Percentiles rank a stretch among this genome's conserved stretches.
phyloP scores from a whole-genome alignment of 2,888 invertebrate genomes.

The Xylota segnis region DNA sequence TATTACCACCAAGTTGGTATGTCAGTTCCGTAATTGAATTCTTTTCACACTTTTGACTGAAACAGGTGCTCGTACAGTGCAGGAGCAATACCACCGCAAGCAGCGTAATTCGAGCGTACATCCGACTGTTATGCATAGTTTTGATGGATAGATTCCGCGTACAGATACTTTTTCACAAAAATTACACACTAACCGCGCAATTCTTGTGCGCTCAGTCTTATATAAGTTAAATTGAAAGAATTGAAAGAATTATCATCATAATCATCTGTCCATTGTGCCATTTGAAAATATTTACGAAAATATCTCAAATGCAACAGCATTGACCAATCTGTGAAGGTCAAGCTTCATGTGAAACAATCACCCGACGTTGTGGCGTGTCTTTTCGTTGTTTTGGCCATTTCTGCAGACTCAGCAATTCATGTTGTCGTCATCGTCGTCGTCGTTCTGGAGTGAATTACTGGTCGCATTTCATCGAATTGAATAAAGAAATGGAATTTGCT shows the following conservation, averaged over 20 bases:
- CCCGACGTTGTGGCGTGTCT: slow-evolving; percentile 47
- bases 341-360: slow-evolving; percentile 29
- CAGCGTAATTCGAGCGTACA: slow-evolving; percentile 33
- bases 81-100: slow-evolving; percentile 48
- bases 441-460: slow-evolving; percentile 38
- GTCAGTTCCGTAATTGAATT: slow-evolving; percentile 79
- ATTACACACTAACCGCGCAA: slow-evolving; percentile 47
- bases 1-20: slow-evolving; percentile 83
- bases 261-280: slow-evolving; percentile 50
- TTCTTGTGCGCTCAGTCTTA: slow-evolving; percentile 49
- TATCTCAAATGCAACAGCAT: slow-evolving; percentile 54
- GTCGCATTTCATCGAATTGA: slow-evolving; percentile 62
- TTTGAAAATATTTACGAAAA: slow-evolving; percentile 49
- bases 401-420: slow-evolving; percentile 27
- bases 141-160: slow-evolving; percentile 13
- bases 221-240: slow-evolving; percentile 50
- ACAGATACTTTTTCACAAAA: slow-evolving; percentile 27
- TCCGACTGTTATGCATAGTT: slow-evolving; percentile 47
- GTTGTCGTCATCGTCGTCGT: background rate
- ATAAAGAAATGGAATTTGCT: slow-evolving; percentile 41
- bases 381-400: slow-evolving; percentile 47
- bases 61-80: slow-evolving; percentile 27
- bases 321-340: slow-evolving; percentile 66
- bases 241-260: slow-evolving; percentile 4
- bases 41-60: slow-evolving; percentile 40